These are phyloP conservation scores for Paradoxurus hermaphroditus DNA, from an alignment of 2,113 vertebrate genomes.

Conservation along the genomic window DNA sequence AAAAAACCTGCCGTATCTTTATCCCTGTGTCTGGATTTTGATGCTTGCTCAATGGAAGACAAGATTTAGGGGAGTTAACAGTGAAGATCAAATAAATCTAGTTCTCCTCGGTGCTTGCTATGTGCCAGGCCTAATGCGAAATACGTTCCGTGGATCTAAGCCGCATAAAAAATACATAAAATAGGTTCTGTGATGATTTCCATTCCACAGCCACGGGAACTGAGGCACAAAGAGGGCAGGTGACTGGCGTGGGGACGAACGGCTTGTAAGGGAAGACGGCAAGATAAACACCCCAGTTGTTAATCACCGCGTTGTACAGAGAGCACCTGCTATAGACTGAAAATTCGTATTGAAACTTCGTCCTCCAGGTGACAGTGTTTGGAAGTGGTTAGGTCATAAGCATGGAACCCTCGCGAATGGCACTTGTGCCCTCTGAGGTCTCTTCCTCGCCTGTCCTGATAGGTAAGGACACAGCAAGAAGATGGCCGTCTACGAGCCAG, in stretches of 20 bases:
- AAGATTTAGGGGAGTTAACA: background rate
- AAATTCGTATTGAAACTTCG: background rate
- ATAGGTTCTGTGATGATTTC: background rate
- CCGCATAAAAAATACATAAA: background rate
- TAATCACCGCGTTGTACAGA: background rate
- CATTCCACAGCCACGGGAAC: background rate
- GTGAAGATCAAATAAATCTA: background rate
- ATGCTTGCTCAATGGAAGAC: background rate
- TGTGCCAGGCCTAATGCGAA: background rate
- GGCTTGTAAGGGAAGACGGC: fast-evolving
- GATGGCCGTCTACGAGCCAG: background rate
- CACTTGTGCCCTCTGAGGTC: background rate
- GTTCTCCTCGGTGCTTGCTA: background rate
- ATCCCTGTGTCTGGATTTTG: background rate
- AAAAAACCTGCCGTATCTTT: background rate
- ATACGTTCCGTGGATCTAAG: background rate
- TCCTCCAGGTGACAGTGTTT: background rate
- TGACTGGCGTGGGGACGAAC: background rate
- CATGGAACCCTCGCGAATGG: background rate
- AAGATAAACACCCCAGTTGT: fast-evolving
- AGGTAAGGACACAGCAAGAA: background rate
- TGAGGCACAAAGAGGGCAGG: background rate
- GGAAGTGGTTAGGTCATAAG: background rate
- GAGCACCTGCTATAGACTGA: background rate
- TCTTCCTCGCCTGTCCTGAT: background rate